Conservation (phyloP, 1,140 invertebrate genomes). For the Olivierus martensii region DNA sequence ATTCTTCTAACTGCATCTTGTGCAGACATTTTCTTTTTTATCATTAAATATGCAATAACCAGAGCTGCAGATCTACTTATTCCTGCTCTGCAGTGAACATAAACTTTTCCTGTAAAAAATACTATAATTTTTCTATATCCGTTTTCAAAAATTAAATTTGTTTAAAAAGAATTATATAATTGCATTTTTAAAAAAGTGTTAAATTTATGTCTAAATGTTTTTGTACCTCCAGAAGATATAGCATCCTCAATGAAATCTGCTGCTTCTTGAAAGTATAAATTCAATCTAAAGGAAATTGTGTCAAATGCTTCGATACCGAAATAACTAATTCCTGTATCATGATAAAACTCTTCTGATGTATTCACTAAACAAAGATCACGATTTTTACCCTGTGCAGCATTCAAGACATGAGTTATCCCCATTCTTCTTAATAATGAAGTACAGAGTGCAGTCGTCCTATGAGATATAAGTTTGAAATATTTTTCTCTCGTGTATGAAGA, state of each 20-base stretch:
- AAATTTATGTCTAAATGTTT: too few relatives aligned
- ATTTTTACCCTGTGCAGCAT: conserved; percentile 30
- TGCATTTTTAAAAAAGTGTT: too few relatives aligned
- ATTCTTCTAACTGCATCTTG: conserved; percentile 23
- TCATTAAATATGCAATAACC: conserved; percentile 37
- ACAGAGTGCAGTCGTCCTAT: conserved; percentile 30
- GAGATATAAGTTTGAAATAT: too few relatives aligned
- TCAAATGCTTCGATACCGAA: conserved; percentile 64
- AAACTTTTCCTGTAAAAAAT: conserved; percentile 45
- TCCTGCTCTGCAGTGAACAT: conserved; percentile 67
- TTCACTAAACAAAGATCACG: conserved; percentile 28
- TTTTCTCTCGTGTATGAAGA: too few relatives aligned
- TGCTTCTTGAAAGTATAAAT: conserved; percentile 58
- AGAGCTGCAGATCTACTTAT: conserved; percentile 65
- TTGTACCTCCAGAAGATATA: conserved; percentile 35
- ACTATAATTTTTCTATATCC: too few relatives aligned
- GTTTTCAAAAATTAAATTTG: too few relatives aligned
- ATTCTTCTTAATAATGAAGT: conserved; percentile 25
- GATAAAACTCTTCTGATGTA: conserved; percentile 44
- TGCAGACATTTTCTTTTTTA: conserved; percentile 19
- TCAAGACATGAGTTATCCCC: conserved; percentile 35
- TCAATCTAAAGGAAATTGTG: conserved; percentile 56
- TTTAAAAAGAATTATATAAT: too few relatives aligned
- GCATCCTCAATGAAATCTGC: conserved; percentile 69
- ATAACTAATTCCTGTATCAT: conserved; percentile 54